These are phyloP conservation scores for Drosophila leonis DNA, from an alignment of 2,888 invertebrate genomes.

Conservation along the genomic window DNA sequence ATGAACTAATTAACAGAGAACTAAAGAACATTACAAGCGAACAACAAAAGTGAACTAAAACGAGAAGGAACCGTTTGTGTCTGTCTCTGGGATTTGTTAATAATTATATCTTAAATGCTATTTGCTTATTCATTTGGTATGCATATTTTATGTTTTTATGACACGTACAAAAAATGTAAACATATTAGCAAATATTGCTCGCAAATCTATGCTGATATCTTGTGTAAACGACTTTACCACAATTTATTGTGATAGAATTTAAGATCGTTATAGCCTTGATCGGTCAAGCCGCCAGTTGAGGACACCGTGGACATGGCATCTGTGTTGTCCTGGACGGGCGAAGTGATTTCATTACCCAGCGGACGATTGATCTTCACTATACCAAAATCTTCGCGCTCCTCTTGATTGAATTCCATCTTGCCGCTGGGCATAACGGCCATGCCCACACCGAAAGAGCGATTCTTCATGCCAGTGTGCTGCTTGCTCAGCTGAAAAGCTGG, in stretches of 20 bases:
- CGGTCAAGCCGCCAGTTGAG: conserved; percentile 86
- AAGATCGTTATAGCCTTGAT: conserved; percentile 90
- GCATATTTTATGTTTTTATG: conserved; percentile 44
- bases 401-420: conserved; percentile 85
- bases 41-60: conserved; percentile 59
- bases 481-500: conserved; percentile 82
- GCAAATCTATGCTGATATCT: conserved; percentile 22
- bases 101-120: conserved; percentile 52
- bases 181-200: conserved; percentile 45
- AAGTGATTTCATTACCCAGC: conserved; percentile 71
- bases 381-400: conserved; percentile 83
- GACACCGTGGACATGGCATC: conserved; percentile 83
- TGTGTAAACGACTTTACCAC: conserved; percentile 87
- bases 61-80: conserved; percentile 63
- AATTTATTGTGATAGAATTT: conserved; percentile 92
- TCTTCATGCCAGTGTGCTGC: conserved; percentile 85
- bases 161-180: conserved; percentile 63
- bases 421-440: conserved; percentile 84
- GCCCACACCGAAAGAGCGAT: conserved; percentile 85
- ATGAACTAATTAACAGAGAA: conserved; percentile 72
- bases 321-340: conserved; percentile 77
- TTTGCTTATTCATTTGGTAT: conserved; percentile 49
- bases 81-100: conserved; percentile 36
- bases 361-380: conserved; percentile 84
- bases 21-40: conserved; percentile 49